Conservation (phyloP, 1,140 invertebrate genomes). For the Matsumurasca onukii region DNA sequence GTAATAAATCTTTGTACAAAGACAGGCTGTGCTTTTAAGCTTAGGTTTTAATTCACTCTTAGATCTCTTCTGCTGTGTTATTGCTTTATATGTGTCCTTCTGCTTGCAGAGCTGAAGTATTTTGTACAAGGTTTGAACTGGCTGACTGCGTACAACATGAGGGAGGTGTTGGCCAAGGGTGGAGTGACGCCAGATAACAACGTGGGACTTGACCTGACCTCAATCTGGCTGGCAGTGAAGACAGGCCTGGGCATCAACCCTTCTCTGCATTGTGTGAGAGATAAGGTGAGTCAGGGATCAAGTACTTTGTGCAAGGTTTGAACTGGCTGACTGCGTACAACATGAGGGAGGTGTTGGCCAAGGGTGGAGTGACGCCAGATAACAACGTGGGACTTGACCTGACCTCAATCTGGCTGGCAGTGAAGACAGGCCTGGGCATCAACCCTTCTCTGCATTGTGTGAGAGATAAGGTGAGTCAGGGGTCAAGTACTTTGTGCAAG, state of each 20-base stretch:
- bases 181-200: constrained; percentile 59
- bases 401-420: constrained; percentile 56
- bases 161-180: constrained; percentile 55
- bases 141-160: constrained; percentile 63
- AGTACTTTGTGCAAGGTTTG: constrained; percentile 72
- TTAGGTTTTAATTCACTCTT: no score
- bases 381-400: constrained; percentile 56
- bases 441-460: constrained; percentile 64
- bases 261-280: constrained; percentile 59
- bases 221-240: constrained; percentile 60
- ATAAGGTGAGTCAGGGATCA: constrained; percentile 49
- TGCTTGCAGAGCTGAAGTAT: no score
- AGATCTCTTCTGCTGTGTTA: no score
- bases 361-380: constrained; percentile 58
- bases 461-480: constrained; percentile 48
- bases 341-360: constrained; percentile 60
- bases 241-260: constrained; percentile 58
- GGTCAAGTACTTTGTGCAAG: constrained; percentile 74
- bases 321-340: constrained; percentile 61
- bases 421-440: constrained; percentile 56
- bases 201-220: constrained; percentile 54
- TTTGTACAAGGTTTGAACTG: constrained; percentile 67
- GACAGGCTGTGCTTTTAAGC: no score
- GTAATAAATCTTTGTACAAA: no score
- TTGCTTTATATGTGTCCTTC: no score